Evolutionary conservation across 2,113 vertebrate genomes (phyloP).

Genomic region (Perognathus longimembris): DNA sequence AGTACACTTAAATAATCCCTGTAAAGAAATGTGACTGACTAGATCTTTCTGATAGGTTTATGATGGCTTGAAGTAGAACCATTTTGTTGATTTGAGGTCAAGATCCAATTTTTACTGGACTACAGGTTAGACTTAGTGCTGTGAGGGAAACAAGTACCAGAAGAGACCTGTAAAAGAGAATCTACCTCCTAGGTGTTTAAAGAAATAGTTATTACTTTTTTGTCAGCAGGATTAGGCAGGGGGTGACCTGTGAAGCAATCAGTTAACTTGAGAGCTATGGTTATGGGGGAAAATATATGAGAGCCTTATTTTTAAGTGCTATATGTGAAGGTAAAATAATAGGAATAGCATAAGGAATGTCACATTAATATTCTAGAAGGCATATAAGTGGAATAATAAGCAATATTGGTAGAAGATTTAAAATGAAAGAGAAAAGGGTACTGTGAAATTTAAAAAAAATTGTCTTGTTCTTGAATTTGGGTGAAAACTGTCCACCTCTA

Average conservation of each 20-base stretch:
- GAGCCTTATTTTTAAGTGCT: slow-evolving; percentile 11
- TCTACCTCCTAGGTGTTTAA: slow-evolving; percentile 55
- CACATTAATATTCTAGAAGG: slow-evolving; percentile 43
- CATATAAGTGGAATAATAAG: slow-evolving; percentile 28
- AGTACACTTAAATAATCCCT: slow-evolving; percentile 1
- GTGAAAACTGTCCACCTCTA: background rate
- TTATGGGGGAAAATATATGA: background rate
- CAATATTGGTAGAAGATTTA: background rate
- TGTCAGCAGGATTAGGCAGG: slow-evolving; percentile 14
- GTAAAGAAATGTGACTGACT: slow-evolving; percentile 25
- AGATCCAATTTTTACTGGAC: slow-evolving; percentile 44
- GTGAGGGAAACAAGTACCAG: slow-evolving; percentile 46
- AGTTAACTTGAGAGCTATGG: slow-evolving; percentile 43
- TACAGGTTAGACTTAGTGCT: background rate
- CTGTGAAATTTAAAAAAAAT: slow-evolving; percentile 48
- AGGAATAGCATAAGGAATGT: background rate
- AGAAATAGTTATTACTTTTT: slow-evolving; percentile 62
- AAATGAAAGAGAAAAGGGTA: background rate
- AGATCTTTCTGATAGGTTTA: background rate
- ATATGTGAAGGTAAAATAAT: slow-evolving; percentile 38
- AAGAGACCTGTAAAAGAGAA: slow-evolving; percentile 58
- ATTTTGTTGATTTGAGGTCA: slow-evolving; percentile 43
- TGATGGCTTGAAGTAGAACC: slow-evolving; percentile 29
- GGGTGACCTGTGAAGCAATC: background rate
- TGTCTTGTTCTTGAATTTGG: background rate